phyloP scores from a whole-genome alignment of 2,797 vertebrate genomes.

The Pogonophryne albipinna region DNA sequence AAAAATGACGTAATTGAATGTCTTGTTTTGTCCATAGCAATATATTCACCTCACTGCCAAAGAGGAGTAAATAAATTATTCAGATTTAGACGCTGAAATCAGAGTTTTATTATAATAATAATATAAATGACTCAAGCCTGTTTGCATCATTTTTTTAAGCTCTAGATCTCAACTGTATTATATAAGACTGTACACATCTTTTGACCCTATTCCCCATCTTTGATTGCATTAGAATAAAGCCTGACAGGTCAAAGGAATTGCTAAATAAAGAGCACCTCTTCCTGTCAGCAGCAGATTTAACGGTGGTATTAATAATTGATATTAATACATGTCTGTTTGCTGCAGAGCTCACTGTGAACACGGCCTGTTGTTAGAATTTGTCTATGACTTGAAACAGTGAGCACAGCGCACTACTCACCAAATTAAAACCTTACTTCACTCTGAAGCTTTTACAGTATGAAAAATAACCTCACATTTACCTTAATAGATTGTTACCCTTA shows the following conservation, averaged over 20 bases:
- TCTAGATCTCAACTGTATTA: too few relatives aligned
- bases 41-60: too few relatives aligned
- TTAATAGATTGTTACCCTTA: conserved; percentile 44
- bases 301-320: conserved; percentile 75
- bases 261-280: conserved; percentile 28
- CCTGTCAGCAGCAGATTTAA: conserved; percentile 71
- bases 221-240: too few relatives aligned
- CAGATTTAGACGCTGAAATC: too few relatives aligned
- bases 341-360: conserved; percentile 64
- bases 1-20: too few relatives aligned
- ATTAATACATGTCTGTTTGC: conserved; percentile 72
- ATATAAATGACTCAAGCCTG: too few relatives aligned
- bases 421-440: conserved; percentile 84
- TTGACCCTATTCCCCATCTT: too few relatives aligned
- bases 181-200: too few relatives aligned
- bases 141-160: too few relatives aligned
- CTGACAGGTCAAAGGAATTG: neutral
- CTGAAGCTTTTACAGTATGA: conserved; percentile 82
- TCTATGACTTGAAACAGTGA: conserved; percentile 62
- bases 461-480: conserved; percentile 68
- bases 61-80: too few relatives aligned
- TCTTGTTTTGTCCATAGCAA: too few relatives aligned
- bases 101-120: too few relatives aligned
- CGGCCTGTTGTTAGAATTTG: conserved; percentile 74
- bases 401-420: conserved; percentile 78